These are phyloP conservation scores for Eueides isabella DNA, from an alignment of 1,140 invertebrate genomes.

Conservation along the genomic window DNA sequence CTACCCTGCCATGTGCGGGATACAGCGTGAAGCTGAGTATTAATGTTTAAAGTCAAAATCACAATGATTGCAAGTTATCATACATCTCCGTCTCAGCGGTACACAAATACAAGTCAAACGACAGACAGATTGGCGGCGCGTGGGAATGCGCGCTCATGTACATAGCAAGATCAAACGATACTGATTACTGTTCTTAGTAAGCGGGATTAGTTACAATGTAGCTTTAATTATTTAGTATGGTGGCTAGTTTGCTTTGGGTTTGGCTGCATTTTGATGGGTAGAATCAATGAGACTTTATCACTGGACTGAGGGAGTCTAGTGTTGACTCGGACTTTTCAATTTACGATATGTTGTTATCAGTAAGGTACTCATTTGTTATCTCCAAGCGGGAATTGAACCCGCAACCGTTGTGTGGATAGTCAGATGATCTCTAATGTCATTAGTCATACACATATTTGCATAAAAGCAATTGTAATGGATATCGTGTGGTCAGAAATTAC, in stretches of 20 bases:
- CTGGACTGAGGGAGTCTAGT: too few species aligned
- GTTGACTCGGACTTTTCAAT: too few species aligned
- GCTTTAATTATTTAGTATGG: conserved; percentile 1
- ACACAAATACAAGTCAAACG: conserved; percentile 16
- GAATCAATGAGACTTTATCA: too few species aligned
- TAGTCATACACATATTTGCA: background rate
- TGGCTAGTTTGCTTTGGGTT: too few species aligned
- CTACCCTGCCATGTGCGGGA: too few species aligned
- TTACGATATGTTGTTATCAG: too few species aligned
- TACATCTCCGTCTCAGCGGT: background rate
- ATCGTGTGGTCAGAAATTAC: background rate
- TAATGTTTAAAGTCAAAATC: too few species aligned
- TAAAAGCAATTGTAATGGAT: background rate
- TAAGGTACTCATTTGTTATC: too few species aligned
- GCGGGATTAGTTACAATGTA: background rate
- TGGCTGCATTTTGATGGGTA: too few species aligned
- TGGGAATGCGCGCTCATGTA: conserved; percentile 10
- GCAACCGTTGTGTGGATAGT: background rate
- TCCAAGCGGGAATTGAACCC: too few species aligned
- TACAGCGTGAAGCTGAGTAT: too few species aligned
- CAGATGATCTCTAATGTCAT: background rate
- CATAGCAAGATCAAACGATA: conserved; percentile 16
- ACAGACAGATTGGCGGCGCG: conserved; percentile 31
- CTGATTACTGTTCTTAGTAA: conserved; percentile 7
- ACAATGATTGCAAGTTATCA: background rate